These are phyloP conservation scores for Monodelphis domestica DNA, from an alignment of 2,797 vertebrate species.

Conservation along the genomic window DNA sequence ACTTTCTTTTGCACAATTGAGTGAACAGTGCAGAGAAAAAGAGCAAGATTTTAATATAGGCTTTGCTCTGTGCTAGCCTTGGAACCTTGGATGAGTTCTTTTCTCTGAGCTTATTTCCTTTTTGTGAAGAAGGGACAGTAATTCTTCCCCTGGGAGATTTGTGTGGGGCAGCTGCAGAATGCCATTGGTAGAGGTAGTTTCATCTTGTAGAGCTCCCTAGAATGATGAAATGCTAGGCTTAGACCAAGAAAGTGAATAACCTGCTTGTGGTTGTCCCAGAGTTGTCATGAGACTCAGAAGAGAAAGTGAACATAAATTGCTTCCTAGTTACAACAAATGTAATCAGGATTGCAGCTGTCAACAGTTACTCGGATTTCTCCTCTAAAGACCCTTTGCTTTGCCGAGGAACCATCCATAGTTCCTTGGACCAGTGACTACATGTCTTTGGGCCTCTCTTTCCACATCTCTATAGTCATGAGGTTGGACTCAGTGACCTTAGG, in stretches of 20 bases:
- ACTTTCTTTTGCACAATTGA: not conserved
- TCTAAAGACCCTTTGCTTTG: too few relatives aligned
- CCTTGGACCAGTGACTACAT: too few relatives aligned
- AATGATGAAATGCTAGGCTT: not conserved
- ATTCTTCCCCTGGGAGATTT: not conserved
- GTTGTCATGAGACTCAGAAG: not conserved
- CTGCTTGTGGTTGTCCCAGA: not conserved
- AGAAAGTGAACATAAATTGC: too few relatives aligned
- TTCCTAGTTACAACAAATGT: too few relatives aligned
- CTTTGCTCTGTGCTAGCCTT: not conserved
- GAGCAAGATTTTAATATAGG: not conserved
- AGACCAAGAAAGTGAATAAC: not conserved
- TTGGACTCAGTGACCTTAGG: too few relatives aligned
- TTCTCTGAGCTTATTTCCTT: not conserved
- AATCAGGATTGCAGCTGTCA: too few relatives aligned
- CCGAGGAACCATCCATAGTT: too few relatives aligned
- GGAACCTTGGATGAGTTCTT: not conserved
- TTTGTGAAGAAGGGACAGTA: not conserved
- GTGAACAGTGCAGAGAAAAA: not conserved
- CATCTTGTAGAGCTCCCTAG: too few relatives aligned
- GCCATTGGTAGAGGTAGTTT: not conserved
- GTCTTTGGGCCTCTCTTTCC: too few relatives aligned
- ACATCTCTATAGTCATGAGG: too few relatives aligned
- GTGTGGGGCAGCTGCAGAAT: not conserved
- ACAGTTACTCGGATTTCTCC: too few relatives aligned